Conservation (phyloP, 2,797 vertebrate species). For the Iguana delicatissima region DNA sequence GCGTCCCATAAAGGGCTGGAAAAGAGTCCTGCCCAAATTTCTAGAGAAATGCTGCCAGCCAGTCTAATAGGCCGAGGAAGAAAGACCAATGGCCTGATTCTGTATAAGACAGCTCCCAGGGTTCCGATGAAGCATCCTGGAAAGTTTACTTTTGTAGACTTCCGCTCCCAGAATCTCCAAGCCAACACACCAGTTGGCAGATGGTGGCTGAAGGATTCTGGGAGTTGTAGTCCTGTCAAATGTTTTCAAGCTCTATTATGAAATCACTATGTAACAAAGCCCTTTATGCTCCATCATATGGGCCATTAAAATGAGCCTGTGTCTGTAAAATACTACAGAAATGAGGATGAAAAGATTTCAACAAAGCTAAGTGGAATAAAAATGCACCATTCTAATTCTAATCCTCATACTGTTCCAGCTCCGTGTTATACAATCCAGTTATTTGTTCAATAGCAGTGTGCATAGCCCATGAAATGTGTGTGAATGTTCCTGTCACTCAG, state of each 20-base stretch:
- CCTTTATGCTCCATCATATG: not conserved
- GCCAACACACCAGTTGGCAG: no score
- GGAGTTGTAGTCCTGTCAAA: not conserved
- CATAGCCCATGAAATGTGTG: not conserved
- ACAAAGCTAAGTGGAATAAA: not conserved
- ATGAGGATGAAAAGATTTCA: not conserved
- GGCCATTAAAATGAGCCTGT: not conserved
- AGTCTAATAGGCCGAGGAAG: not conserved
- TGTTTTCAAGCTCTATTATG: not conserved
- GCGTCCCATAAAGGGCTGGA: not conserved
- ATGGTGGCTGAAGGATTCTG: not conserved
- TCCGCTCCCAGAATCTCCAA: no score
- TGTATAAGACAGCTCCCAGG: not conserved
- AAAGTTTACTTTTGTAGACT: no score
- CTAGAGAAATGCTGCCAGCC: not conserved
- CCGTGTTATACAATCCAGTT: not conserved
- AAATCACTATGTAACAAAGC: not conserved
- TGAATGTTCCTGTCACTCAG: conserved; percentile 5
- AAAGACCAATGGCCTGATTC: not conserved
- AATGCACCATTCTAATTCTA: not conserved
- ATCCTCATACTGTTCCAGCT: no score
- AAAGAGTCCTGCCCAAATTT: not conserved
- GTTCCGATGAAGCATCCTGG: not conserved
- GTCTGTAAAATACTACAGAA: not conserved
- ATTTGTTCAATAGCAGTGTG: not conserved